These are phyloP conservation scores for Callospermophilus lateralis DNA, from an alignment of 2,113 vertebrate species.

Conservation along the genomic window DNA sequence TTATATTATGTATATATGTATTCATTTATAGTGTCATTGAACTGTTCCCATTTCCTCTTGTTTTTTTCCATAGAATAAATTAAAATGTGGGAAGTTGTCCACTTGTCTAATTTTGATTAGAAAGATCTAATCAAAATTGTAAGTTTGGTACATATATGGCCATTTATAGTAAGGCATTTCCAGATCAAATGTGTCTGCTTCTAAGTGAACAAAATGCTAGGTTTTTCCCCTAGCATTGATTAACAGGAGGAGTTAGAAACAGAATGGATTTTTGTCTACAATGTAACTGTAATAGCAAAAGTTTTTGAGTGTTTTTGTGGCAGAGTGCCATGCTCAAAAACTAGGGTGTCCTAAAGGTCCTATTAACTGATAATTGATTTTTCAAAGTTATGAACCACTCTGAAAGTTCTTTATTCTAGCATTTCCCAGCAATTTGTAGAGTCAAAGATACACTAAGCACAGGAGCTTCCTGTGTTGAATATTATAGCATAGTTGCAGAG, in stretches of 20 bases:
- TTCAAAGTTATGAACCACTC: conserved; percentile 66
- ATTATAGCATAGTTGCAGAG: neutral
- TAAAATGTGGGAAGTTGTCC: neutral
- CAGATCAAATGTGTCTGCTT: conserved; percentile 58
- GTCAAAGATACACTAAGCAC: neutral
- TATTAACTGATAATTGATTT: conserved; percentile 72
- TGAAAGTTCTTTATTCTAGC: conserved; percentile 27
- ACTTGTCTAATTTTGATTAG: neutral
- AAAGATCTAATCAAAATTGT: conserved; percentile 26
- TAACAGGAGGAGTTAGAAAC: conserved; percentile 76
- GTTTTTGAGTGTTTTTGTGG: conserved; percentile 82
- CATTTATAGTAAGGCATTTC: conserved; percentile 55
- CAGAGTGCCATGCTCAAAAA: conserved; percentile 73
- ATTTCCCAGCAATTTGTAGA: conserved; percentile 66
- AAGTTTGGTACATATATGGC: conserved; percentile 23
- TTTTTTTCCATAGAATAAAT: neutral
- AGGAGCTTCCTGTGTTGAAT: conserved; percentile 24
- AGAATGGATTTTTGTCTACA: conserved; percentile 71
- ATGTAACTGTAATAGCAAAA: conserved; percentile 68
- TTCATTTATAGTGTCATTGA: neutral
- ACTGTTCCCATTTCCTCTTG: neutral
- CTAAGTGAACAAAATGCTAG: conserved; percentile 69
- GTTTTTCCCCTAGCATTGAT: conserved; percentile 66
- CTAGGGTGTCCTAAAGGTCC: conserved; percentile 44
- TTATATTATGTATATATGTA: neutral